Percentiles rank a stretch among this genome's conserved stretches.
phyloP scores from a whole-genome alignment of 2,797 vertebrate species.

The Periophthalmus magnuspinnatus region DNA sequence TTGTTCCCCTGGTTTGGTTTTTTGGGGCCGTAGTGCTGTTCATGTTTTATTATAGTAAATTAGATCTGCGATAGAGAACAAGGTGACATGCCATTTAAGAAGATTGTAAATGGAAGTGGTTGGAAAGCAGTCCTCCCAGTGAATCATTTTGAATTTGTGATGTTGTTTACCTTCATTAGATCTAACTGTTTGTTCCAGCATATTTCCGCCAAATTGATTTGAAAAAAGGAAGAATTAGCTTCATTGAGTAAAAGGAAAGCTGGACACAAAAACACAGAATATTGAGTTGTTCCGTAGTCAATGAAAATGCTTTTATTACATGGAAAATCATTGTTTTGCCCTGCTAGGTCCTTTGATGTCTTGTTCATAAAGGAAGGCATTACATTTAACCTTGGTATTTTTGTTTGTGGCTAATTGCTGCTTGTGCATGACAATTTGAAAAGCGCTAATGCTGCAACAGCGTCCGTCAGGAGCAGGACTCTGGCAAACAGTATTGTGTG shows the following conservation, averaged over 20 bases:
- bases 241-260: slow-evolving; percentile 31
- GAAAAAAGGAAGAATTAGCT: slow-evolving; percentile 25
- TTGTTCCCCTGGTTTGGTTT: slow-evolving; percentile 3
- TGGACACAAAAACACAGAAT: slow-evolving; percentile 17
- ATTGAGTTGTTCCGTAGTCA: slow-evolving; percentile 25
- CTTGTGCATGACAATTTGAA: slow-evolving; percentile 45
- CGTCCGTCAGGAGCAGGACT: slow-evolving; percentile 28
- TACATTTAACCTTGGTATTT: slow-evolving; percentile 59
- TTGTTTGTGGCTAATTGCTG: slow-evolving; percentile 48
- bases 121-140: slow-evolving; percentile 28
- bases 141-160: slow-evolving; percentile 28
- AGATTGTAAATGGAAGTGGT: slow-evolving; percentile 34
- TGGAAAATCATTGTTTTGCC: slow-evolving; percentile 43
- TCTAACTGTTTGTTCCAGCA: slow-evolving; percentile 33
- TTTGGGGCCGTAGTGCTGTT: slow-evolving; percentile 14
- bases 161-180: slow-evolving; percentile 37
- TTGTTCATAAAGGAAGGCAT: slow-evolving; percentile 54
- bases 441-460: slow-evolving; percentile 34
- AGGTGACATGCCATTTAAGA: slow-evolving; percentile 36
- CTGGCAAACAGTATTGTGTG: slow-evolving; percentile 27
- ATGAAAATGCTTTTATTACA: slow-evolving; percentile 31
- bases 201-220: slow-evolving; percentile 24
- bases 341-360: slow-evolving; percentile 43
- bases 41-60: slow-evolving; percentile 35
- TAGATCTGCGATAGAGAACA: slow-evolving; percentile 32